phyloP scores from a whole-genome alignment of 2,113 vertebrate species.

The Plectropomus leopardus region DNA sequence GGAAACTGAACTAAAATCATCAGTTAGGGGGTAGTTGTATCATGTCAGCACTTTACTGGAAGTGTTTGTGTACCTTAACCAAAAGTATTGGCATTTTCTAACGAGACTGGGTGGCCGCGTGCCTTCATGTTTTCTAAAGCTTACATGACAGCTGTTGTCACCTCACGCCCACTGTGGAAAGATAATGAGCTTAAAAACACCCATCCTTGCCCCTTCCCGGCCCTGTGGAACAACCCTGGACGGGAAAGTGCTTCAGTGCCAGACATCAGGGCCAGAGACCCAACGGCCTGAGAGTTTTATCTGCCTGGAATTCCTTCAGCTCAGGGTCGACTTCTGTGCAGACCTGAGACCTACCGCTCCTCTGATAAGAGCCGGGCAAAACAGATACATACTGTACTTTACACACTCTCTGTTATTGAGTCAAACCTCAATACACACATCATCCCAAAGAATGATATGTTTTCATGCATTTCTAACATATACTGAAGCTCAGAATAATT shows the following conservation, averaged over 20 bases:
- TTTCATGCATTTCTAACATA: not conserved
- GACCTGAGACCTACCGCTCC: slow-evolving; percentile 61
- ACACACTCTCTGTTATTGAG: not conserved
- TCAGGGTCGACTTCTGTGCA: slow-evolving; percentile 47
- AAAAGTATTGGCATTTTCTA: slow-evolving; percentile 1
- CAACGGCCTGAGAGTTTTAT: slow-evolving; percentile 65
- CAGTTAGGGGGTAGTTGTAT: not conserved
- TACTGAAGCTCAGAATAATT: not conserved
- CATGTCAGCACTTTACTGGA: not conserved
- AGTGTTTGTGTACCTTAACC: not conserved
- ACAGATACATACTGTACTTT: slow-evolving; percentile 48
- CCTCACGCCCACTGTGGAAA: not conserved
- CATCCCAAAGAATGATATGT: not conserved
- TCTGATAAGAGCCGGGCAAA: slow-evolving; percentile 62
- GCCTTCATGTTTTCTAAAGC: slow-evolving; percentile 1
- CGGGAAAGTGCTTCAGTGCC: slow-evolving; percentile 30
- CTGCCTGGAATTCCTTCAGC: slow-evolving; percentile 73
- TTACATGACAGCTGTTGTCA: slow-evolving; percentile 41
- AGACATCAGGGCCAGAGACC: slow-evolving; percentile 18
- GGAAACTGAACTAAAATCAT: not conserved
- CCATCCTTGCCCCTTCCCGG: slow-evolving; percentile 24
- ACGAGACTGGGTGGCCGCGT: not conserved
- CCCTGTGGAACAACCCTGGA: slow-evolving; percentile 13
- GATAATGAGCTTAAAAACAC: slow-evolving; percentile 52
- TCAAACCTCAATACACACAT: not conserved